Percentiles rank a stretch among this genome's conserved stretches.
These are phyloP conservation scores for Mimachlamys varia DNA, from an alignment of 2,888 invertebrate genomes.

Conservation along the genomic window DNA sequence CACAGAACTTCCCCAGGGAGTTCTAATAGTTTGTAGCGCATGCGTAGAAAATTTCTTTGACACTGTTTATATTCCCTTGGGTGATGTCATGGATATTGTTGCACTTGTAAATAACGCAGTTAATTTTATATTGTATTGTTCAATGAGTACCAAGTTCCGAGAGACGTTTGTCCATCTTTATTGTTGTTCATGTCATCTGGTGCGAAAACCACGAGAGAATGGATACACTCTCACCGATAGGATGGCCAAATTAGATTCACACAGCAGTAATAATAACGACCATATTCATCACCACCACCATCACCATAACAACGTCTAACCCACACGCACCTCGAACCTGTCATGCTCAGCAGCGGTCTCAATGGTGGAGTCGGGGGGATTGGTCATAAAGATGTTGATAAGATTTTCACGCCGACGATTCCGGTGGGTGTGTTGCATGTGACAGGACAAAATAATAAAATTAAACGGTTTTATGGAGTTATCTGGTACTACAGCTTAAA, in stretches of 20 bases:
- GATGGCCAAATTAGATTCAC: constrained; percentile 57
- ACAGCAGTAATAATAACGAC: constrained; percentile 61
- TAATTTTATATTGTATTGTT: constrained; percentile 95
- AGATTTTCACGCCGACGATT: not conserved
- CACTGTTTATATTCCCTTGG: constrained; percentile 84
- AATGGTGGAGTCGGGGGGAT: not conserved
- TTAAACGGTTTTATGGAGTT: not conserved
- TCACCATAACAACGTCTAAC: not conserved
- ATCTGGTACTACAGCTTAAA: not conserved
- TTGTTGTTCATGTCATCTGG: constrained; percentile 56
- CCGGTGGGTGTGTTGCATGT: not conserved
- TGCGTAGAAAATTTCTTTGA: constrained; percentile 87
- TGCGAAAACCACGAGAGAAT: constrained; percentile 50
- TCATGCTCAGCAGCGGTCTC: not conserved
- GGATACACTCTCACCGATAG: constrained; percentile 58
- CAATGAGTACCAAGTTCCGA: constrained; percentile 96
- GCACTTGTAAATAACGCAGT: constrained; percentile 95
- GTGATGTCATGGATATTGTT: constrained; percentile 93
- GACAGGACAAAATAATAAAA: not conserved
- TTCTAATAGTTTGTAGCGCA: constrained; percentile 88
- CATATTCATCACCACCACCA: constrained; percentile 44
- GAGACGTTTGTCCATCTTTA: constrained; percentile 80
- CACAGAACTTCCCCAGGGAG: constrained; percentile 93
- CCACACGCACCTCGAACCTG: not conserved
- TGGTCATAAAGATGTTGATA: no score